Evolutionary conservation across 2,888 invertebrate species (phyloP), one percentile per base, ranked within the genome.

Genomic region (Ophonus ardosiacus): DNA sequence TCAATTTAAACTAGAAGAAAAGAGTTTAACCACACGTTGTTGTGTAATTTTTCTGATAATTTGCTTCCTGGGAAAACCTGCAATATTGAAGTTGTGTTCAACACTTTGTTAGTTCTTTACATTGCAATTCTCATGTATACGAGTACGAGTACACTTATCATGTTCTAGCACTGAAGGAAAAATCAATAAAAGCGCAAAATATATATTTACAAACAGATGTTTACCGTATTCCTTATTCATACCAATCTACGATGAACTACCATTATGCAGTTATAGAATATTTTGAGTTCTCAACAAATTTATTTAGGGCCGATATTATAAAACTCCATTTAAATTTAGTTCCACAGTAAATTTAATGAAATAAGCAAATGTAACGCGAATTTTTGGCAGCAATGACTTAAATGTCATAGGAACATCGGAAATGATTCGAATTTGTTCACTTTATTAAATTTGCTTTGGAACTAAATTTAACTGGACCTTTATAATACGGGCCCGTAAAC

Each of bases 21-120:
- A 65, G 65, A 65, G 65, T 65, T 65, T 65, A 65, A 65, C 10
- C 65, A 65, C 38, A 38, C 5, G 65, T 65, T 65, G 38, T 65
- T 31, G 38, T 31, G 24, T n/a, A 38, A 38, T 65, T 24, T 65
- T 65, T 65, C 31, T 65, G n/a, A 65, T 65, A 65, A 65, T 65
- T 65, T 65, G 65, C 24, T 65, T 65, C 65, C 24, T 65, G 38
- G n/a, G 65, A 38, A 65, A 65, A 38, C 65, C 10, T 10, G 31
- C 65, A 65, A 24, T 57, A 17, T 57, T 43, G 17, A 57, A 57
- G 57, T 57, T 15, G 17, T 57, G 7, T 57, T 57, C 57, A 57
- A 57, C 57, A 57, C 43, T 43, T 43, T 43, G 43, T 10, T 43
- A 43, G 43, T 43, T 43, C 43, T 43, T 43, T 43, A 43, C 43